Conservation (phyloP, 2,888 invertebrate genomes). For the Meteorus colon region DNA sequence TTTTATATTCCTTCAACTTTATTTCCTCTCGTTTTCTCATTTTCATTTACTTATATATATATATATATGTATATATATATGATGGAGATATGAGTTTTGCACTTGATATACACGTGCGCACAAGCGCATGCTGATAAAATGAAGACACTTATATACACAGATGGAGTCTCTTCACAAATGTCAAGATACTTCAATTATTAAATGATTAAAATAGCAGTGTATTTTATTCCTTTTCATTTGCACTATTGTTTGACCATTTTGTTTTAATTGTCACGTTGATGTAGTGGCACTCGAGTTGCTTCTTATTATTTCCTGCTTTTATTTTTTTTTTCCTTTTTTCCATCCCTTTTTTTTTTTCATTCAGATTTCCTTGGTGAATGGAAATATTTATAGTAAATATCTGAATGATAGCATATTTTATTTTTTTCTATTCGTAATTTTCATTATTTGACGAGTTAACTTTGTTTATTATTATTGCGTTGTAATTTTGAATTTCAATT, state of each 20-base stretch:
- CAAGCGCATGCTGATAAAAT: background rate
- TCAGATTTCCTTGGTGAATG: too few species aligned
- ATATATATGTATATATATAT: background rate
- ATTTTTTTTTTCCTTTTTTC: too few species aligned
- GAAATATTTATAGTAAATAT: too few species aligned
- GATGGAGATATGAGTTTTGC: background rate
- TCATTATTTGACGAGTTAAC: background rate
- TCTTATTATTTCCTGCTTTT: too few species aligned
- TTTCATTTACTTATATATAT: background rate
- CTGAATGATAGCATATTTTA: too few species aligned
- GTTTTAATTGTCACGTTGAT: background rate
- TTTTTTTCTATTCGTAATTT: background rate
- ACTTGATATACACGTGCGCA: background rate
- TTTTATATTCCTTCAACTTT: conserved; percentile 4
- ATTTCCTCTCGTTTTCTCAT: conserved; percentile 2
- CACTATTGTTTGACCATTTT: background rate
- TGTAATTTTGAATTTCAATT: too few species aligned
- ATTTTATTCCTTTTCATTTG: background rate
- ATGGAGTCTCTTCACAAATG: background rate
- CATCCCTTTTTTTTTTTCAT: too few species aligned
- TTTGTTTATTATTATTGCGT: too few species aligned
- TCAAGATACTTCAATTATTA: conserved; percentile 4
- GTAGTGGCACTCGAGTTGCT: background rate
- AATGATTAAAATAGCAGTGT: background rate
- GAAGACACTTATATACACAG: background rate